Evolutionary conservation across 35 echinoderm and acorn worm genomes (phyloP).

Genomic region (Ophioderma brevispina): DNA sequence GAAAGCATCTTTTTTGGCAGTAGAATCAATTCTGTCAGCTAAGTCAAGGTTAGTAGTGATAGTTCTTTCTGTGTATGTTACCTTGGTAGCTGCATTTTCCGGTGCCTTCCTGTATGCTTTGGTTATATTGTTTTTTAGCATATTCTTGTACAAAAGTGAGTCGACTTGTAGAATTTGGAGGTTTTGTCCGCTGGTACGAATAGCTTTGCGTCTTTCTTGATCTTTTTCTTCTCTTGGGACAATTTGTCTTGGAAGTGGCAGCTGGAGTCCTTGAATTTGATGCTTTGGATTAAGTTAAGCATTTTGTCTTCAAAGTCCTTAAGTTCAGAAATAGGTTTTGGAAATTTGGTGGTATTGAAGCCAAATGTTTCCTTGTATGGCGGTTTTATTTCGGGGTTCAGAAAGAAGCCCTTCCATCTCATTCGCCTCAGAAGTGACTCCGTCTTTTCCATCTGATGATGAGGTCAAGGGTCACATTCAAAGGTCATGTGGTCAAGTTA

Average conservation of each 20-base stretch:
- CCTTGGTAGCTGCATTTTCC: background rate
- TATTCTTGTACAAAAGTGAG: background rate
- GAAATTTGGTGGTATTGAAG: no score
- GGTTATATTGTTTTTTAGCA: background rate
- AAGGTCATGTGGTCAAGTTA: no score
- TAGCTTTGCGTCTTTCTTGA: background rate
- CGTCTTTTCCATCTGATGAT: no score
- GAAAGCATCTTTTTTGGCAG: background rate
- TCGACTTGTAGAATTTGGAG: background rate
- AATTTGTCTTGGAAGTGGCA: background rate
- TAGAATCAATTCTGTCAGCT: background rate
- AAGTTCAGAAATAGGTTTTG: background rate
- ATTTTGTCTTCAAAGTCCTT: constrained; percentile 14
- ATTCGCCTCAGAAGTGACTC: no score
- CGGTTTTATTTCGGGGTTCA: no score
- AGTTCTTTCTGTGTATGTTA: background rate
- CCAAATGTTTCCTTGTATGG: no score
- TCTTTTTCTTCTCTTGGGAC: background rate
- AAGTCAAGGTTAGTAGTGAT: background rate
- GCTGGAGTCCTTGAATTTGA: background rate
- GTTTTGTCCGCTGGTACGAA: background rate
- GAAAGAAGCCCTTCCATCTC: no score
- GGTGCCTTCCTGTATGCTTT: background rate
- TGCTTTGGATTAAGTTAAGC: background rate
- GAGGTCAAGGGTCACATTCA: no score